phyloP scores from a whole-genome alignment of 2,113 vertebrate species.

The Struthio camelus region DNA sequence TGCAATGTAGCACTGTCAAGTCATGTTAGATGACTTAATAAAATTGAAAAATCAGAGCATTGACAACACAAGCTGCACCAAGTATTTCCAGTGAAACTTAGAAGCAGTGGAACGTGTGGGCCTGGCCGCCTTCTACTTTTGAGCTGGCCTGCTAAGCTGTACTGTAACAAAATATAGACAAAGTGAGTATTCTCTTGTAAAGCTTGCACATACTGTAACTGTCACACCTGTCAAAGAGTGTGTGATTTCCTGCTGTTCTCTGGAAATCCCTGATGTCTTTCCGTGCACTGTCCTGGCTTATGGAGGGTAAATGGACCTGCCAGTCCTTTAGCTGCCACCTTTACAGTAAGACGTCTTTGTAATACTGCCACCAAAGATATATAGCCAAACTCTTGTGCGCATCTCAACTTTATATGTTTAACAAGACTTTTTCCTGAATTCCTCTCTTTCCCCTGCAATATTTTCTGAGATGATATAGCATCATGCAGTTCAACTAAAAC shows the following conservation, averaged over 20 bases:
- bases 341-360: neutral
- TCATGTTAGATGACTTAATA: constrained; percentile 38
- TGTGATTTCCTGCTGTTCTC: neutral
- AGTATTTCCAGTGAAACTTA: constrained; percentile 9
- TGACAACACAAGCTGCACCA: constrained; percentile 31
- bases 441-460: neutral
- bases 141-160: neutral
- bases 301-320: neutral
- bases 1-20: constrained; percentile 36
- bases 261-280: neutral
- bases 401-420: neutral
- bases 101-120: neutral
- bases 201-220: neutral
- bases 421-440: neutral
- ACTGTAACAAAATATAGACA: neutral
- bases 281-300: neutral
- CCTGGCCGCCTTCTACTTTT: neutral
- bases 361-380: neutral
- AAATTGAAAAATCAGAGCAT: constrained; percentile 22
- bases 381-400: neutral
- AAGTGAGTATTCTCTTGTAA: neutral
- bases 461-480: neutral
- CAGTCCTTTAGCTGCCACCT: neutral
- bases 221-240: accelerated
- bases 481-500: neutral